phyloP scores from a whole-genome alignment of 2,113 vertebrate genomes.

The Phalacrocorax carbo region DNA sequence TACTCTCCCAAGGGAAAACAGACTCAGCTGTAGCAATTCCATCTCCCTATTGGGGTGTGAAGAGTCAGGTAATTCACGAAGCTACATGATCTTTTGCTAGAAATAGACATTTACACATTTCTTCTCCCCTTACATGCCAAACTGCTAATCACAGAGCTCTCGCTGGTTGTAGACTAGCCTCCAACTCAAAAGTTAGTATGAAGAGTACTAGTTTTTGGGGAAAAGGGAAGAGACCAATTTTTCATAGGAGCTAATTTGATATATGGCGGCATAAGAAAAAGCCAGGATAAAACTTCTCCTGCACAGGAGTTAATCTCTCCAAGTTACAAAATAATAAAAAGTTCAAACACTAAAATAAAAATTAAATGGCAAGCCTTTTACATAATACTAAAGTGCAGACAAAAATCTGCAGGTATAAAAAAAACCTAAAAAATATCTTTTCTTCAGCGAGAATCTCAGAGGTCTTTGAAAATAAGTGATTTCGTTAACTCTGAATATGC shows the following conservation, averaged over 20 bases:
- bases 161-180: neutral
- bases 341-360: neutral
- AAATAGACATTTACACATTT: neutral
- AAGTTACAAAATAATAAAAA: neutral
- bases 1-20: neutral
- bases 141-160: neutral
- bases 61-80: neutral
- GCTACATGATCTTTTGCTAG: neutral
- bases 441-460: neutral
- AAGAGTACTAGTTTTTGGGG: neutral
- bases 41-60: accelerated
- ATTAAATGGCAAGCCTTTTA: neutral
- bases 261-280: neutral
- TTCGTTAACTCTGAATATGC: neutral
- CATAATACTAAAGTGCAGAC: neutral
- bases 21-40: neutral
- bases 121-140: neutral
- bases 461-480: neutral
- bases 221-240: neutral
- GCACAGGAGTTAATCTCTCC: neutral
- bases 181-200: neutral
- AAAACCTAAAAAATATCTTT: neutral
- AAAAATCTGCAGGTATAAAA: neutral
- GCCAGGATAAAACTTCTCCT: neutral
- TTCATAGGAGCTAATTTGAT: neutral